A percentile compares a stretch with the other conserved stretches of the same genome.
phyloP scores from a whole-genome alignment of 2,797 vertebrate genomes.

The Pseudocheirus occidentalis region DNA sequence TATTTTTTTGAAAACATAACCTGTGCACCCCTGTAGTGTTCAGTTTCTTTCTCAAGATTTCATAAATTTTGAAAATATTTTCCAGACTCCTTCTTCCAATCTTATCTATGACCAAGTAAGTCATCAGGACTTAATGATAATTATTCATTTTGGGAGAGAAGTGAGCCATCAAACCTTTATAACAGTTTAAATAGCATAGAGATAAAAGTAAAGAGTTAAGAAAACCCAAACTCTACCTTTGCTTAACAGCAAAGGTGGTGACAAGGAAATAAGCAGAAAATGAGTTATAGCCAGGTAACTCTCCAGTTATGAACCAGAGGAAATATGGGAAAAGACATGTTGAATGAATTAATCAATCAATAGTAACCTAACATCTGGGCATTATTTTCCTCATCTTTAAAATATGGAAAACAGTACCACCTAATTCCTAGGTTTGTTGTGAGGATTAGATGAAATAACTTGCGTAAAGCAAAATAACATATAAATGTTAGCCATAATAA shows the following conservation, averaged over 20 bases:
- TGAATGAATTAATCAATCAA: background rate
- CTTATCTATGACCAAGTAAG: background rate
- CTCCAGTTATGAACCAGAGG: background rate
- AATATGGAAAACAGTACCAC: background rate
- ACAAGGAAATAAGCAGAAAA: background rate
- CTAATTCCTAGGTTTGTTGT: background rate
- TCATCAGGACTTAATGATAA: background rate
- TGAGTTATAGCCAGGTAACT: background rate
- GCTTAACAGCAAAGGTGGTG: background rate
- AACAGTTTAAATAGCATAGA: background rate
- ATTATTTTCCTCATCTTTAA: background rate
- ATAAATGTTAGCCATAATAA: background rate
- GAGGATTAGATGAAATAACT: background rate
- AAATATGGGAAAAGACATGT: background rate
- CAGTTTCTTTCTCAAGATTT: background rate
- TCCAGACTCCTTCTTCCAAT: background rate
- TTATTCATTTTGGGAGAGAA: background rate
- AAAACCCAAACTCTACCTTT: background rate
- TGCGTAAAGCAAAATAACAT: background rate
- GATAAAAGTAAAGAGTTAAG: background rate
- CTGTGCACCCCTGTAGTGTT: background rate
- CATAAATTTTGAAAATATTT: background rate
- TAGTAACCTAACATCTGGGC: background rate
- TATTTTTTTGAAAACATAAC: background rate
- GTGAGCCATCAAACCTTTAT: background rate